Percentiles rank a stretch among this genome's conserved stretches.
phyloP scores from a whole-genome alignment of 2,113 vertebrate species.

The Malurus melanocephalus region DNA sequence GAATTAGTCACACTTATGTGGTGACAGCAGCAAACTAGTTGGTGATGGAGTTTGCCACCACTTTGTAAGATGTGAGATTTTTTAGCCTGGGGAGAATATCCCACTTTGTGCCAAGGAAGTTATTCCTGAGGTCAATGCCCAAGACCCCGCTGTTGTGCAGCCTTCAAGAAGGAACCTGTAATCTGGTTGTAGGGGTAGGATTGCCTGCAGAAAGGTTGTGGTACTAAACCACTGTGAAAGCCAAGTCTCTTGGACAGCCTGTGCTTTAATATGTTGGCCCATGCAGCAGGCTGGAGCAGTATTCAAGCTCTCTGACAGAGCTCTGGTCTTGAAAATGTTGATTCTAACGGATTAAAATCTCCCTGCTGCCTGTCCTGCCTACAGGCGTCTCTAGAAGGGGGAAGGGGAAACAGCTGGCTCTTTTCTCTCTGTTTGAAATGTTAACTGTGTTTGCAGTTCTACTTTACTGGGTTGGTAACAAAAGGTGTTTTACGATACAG shows the following conservation, averaged over 20 bases:
- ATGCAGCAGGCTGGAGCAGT: neutral
- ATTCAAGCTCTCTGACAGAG: neutral
- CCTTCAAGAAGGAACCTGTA: neutral
- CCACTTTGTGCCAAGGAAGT: neutral
- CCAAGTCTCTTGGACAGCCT: neutral
- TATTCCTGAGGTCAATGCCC: neutral
- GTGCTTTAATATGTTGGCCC: neutral
- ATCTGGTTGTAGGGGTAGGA: neutral
- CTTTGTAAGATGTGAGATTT: neutral
- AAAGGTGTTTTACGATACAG: neutral
- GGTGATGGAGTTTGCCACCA: neutral
- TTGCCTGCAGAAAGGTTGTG: neutral
- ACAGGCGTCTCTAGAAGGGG: neutral
- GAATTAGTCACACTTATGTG: neutral
- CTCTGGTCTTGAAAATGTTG: constrained; percentile 26
- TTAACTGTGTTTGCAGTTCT: constrained; percentile 12
- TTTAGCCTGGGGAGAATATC: neutral
- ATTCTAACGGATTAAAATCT: neutral
- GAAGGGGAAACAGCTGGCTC: constrained; percentile 31
- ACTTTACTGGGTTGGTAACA: neutral
- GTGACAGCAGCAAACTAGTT: neutral
- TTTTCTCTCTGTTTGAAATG: neutral
- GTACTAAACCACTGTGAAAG: neutral
- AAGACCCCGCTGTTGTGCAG: neutral
- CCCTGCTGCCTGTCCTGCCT: neutral